Conservation (phyloP, 2,888 invertebrate genomes). For the Gryllus longicercus region DNA sequence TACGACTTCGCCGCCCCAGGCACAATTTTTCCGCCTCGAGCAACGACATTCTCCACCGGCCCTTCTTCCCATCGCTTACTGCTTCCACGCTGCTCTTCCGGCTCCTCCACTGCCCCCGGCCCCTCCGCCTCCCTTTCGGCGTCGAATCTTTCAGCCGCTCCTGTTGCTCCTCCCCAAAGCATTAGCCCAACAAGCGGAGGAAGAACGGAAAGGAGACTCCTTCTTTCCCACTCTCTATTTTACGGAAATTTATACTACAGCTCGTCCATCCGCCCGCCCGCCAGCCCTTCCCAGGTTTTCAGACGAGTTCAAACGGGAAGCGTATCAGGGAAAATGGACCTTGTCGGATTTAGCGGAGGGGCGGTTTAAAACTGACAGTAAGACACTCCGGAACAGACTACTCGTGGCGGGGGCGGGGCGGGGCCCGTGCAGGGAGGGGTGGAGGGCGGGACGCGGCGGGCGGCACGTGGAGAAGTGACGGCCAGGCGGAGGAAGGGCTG, state of each 20-base stretch:
- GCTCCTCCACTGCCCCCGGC: background rate
- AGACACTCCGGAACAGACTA: background rate
- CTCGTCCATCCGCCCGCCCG: background rate
- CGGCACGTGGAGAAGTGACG: background rate
- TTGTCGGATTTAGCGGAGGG: slow-evolving; percentile 1
- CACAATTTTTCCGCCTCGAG: too few relatives aligned
- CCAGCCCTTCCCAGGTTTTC: background rate
- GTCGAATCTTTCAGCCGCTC: background rate
- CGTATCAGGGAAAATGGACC: slow-evolving; percentile 17
- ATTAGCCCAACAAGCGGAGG: slow-evolving; percentile 5
- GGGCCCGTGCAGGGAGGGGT: background rate
- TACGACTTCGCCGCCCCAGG: too few relatives aligned
- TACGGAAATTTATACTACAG: slow-evolving; percentile 3
- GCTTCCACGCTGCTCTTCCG: too few relatives aligned
- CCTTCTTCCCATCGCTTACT: too few relatives aligned
- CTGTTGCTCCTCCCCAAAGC: background rate
- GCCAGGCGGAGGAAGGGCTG: background rate
- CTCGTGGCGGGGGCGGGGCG: background rate
- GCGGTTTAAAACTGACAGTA: slow-evolving; percentile 2
- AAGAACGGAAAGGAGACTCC: background rate
- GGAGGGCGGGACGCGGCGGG: background rate
- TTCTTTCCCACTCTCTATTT: background rate
- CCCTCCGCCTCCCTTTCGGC: background rate
- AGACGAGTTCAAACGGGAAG: slow-evolving; percentile 10
- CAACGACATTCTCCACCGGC: too few relatives aligned